phyloP scores from a whole-genome alignment of 2,888 invertebrate species.

The Lasioglossum marginatum region DNA sequence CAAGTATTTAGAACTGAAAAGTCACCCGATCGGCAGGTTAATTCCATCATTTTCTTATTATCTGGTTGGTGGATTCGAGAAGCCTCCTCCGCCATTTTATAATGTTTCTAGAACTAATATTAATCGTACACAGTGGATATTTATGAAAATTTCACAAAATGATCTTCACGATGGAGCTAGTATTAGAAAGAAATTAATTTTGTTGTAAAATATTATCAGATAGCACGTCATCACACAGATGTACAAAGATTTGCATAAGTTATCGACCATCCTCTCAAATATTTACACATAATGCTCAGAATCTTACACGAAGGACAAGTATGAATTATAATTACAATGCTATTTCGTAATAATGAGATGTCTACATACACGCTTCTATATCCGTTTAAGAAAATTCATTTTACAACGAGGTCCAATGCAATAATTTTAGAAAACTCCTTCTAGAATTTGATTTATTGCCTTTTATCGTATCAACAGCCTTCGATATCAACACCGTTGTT shows the following conservation, averaged over 20 bases:
- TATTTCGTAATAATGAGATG: neutral
- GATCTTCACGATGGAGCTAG: neutral
- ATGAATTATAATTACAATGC: neutral
- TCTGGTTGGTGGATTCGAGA: neutral
- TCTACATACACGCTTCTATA: neutral
- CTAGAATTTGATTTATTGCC: neutral
- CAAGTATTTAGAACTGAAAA: too few species aligned
- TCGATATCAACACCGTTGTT: neutral
- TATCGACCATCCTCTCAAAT: neutral
- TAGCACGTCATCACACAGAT: neutral
- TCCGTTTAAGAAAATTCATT: neutral
- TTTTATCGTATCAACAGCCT: neutral
- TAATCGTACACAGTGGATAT: neutral
- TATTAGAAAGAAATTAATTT: neutral
- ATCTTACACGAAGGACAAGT: neutral
- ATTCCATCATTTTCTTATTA: neutral
- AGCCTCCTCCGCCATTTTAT: neutral
- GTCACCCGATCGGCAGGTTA: neutral
- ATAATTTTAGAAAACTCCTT: neutral
- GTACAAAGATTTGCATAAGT: neutral
- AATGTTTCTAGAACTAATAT: neutral
- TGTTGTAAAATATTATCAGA: neutral
- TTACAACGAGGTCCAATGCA: neutral
- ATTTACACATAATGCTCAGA: slow-evolving; percentile 7
- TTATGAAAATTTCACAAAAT: neutral